A percentile compares a stretch with the other conserved stretches of the same genome.
Evolutionary conservation across 2,113 vertebrate species (phyloP).

Genomic region (Phalacrocorax carbo): DNA sequence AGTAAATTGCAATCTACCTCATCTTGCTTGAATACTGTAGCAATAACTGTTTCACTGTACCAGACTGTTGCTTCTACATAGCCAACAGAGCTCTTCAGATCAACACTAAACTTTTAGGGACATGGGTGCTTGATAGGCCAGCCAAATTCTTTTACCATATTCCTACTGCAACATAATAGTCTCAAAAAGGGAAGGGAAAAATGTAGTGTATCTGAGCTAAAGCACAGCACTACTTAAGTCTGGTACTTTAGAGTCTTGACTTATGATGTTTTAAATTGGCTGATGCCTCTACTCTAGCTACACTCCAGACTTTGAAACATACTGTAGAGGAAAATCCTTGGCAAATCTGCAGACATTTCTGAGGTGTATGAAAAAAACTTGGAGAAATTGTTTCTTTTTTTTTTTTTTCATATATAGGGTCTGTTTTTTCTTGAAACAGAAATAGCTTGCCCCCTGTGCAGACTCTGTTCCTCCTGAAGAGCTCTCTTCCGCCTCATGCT

Average conservation of each 20-base stretch:
- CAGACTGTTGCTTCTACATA: background rate
- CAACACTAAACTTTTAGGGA: background rate
- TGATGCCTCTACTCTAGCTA: background rate
- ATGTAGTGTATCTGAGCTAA: background rate
- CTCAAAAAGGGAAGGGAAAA: background rate
- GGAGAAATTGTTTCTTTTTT: background rate
- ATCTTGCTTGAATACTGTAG: background rate
- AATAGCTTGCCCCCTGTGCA: background rate
- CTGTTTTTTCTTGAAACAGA: background rate
- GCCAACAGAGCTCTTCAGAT: background rate
- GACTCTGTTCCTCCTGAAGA: background rate
- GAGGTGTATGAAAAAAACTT: background rate
- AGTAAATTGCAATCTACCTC: background rate
- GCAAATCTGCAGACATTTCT: background rate
- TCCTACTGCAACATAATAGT: background rate
- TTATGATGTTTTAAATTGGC: background rate
- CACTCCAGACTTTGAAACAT: background rate
- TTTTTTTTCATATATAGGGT: background rate
- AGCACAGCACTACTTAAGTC: background rate
- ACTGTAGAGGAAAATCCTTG: background rate
- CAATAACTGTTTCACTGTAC: background rate
- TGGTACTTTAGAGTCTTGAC: background rate
- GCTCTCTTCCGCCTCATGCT: background rate
- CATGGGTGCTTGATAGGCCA: background rate
- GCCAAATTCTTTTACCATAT: background rate